Conservation (phyloP, 92 coral and sea anemone genomes). For the Epizoanthus fatuus region DNA sequence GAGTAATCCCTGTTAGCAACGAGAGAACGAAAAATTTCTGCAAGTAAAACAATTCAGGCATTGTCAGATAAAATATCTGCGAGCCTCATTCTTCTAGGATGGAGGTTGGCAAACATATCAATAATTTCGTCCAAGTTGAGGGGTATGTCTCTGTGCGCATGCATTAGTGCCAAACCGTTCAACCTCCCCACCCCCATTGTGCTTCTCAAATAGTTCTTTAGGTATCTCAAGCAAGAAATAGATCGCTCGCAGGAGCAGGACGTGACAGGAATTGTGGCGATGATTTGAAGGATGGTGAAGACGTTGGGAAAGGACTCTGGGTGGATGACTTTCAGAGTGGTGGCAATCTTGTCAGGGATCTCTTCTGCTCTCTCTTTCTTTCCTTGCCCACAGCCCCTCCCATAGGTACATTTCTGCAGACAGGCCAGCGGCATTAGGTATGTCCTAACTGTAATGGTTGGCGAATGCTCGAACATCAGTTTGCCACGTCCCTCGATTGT, state of each 20-base stretch:
- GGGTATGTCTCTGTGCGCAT: slow-evolving; percentile 50
- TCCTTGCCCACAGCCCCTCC: slow-evolving; percentile 57
- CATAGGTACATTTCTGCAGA: slow-evolving; percentile 63
- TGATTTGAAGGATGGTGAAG: slow-evolving; percentile 51
- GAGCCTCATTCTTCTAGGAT: slow-evolving; percentile 56
- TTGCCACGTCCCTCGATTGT: slow-evolving; percentile 50
- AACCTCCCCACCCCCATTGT: slow-evolving; percentile 54
- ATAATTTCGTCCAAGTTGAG: slow-evolving; percentile 60
- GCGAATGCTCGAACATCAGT: slow-evolving; percentile 43
- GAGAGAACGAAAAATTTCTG: too few species aligned
- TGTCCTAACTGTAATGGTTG: slow-evolving; percentile 43
- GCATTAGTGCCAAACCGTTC: slow-evolving; percentile 56
- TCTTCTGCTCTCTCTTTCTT: slow-evolving; percentile 55
- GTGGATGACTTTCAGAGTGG: slow-evolving; percentile 19
- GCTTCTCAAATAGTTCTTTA: slow-evolving; percentile 51
- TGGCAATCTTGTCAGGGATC: slow-evolving; percentile 56
- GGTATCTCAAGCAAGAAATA: slow-evolving; percentile 56
- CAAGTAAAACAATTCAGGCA: too few species aligned
- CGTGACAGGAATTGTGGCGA: slow-evolving; percentile 62
- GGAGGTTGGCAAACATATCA: slow-evolving; percentile 54
- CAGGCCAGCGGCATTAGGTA: slow-evolving; percentile 63
- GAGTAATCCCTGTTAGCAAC: too few species aligned
- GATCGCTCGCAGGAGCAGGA: slow-evolving; percentile 60
- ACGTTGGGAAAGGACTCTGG: slow-evolving; percentile 10
- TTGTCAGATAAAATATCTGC: slow-evolving; percentile 42